Evolutionary conservation across 23 tunicate genomes (phyloP).

Genomic region (Ciona savignyi): DNA sequence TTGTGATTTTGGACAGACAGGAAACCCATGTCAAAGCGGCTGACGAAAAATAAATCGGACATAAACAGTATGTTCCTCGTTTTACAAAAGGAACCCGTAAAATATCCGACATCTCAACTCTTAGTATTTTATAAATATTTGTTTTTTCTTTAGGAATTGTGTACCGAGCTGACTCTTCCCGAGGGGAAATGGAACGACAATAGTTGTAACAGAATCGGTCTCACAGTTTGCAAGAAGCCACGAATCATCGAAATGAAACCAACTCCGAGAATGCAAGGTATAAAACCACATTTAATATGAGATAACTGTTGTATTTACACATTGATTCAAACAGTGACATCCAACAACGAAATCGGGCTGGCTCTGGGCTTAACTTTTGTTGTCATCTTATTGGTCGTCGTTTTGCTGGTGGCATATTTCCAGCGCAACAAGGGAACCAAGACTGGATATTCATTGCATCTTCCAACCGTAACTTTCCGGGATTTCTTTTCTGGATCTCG

Average conservation of each 20-base stretch:
- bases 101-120: neutral
- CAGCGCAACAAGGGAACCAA: constrained; percentile 15
- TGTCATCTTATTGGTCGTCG: constrained; percentile 21
- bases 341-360: constrained; percentile 26
- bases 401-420: constrained; percentile 7
- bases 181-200: constrained; percentile 59
- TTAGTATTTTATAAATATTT: neutral
- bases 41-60: no score
- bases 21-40: no score
- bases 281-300: neutral
- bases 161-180: constrained; percentile 44
- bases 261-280: neutral
- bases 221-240: constrained; percentile 74
- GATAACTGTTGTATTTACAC: neutral
- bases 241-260: neutral
- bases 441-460: constrained; percentile 27
- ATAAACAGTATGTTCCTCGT: no score
- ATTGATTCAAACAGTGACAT: neutral
- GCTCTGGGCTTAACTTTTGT: constrained; percentile 34
- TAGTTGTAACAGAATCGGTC: constrained; percentile 66
- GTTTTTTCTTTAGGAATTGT: constrained; percentile 32
- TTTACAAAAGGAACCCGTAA: no score
- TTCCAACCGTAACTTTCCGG: constrained; percentile 65
- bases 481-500: constrained; percentile 40
- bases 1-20: no score